These are phyloP conservation scores for Phaethon lepturus DNA, from an alignment of 2,113 vertebrate species.

Conservation along the genomic window DNA sequence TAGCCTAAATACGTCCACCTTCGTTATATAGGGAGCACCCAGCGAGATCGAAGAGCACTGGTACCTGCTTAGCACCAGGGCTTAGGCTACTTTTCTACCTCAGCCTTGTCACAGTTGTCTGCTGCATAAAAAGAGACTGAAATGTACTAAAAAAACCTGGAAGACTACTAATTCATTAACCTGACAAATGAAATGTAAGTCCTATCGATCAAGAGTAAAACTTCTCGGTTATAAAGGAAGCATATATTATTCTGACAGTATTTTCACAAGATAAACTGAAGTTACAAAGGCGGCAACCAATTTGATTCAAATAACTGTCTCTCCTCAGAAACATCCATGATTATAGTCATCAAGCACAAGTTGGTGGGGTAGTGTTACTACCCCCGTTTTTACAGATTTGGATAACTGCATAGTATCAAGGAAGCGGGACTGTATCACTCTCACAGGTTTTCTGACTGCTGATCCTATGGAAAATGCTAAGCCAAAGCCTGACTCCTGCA, in stretches of 20 bases:
- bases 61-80: neutral
- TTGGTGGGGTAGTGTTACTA: neutral
- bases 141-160: conserved; percentile 42
- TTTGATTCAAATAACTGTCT: conserved; percentile 69
- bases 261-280: conserved; percentile 68
- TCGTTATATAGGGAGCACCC: neutral
- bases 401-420: neutral
- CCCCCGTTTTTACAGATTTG: neutral
- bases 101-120: conserved; percentile 54
- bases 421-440: neutral
- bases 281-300: conserved; percentile 55
- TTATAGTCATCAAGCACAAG: conserved; percentile 42
- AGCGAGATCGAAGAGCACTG: neutral
- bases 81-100: conserved; percentile 47
- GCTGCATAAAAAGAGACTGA: conserved; percentile 47
- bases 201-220: conserved; percentile 67
- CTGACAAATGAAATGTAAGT: conserved; percentile 67
- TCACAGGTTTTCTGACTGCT: neutral
- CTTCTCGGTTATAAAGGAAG: conserved; percentile 60
- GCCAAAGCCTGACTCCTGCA: neutral
- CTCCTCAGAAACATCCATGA: conserved; percentile 28
- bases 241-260: conserved; percentile 72
- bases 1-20: neutral
- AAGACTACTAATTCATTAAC: conserved; percentile 70
- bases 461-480: neutral